phyloP scores from a whole-genome alignment of 2,888 invertebrate genomes.

The Hofmannophila pseudospretella region DNA sequence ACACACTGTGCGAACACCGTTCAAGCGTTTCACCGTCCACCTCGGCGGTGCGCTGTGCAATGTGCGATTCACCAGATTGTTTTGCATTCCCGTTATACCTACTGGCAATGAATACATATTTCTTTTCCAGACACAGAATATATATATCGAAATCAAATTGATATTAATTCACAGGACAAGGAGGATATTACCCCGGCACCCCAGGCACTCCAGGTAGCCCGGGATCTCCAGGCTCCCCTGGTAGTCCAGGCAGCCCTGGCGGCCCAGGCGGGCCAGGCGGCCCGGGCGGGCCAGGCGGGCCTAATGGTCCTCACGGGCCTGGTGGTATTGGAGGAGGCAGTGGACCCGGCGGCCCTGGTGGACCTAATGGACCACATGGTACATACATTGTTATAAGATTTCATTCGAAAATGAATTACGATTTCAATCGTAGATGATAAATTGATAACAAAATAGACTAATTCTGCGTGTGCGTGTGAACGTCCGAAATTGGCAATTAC shows the following conservation, averaged over 20 bases:
- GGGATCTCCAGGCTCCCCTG: constrained; percentile 30
- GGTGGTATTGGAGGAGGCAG: constrained; percentile 13
- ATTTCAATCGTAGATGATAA: too few species aligned
- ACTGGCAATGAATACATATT: not conserved
- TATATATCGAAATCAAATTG: not conserved
- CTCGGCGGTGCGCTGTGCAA: too few species aligned
- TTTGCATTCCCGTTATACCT: not conserved
- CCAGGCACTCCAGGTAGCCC: constrained; percentile 20
- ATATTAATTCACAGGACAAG: not conserved
- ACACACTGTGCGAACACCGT: too few species aligned
- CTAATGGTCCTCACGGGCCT: not conserved
- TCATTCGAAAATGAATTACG: too few species aligned
- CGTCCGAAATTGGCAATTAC: too few species aligned
- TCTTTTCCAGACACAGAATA: not conserved
- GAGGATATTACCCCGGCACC: constrained; percentile 17
- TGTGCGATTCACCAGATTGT: too few species aligned
- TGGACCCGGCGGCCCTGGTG: constrained; percentile 11
- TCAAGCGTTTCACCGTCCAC: too few species aligned
- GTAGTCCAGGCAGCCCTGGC: constrained; percentile 19
- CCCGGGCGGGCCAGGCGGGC: constrained; percentile 27
- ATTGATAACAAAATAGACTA: too few species aligned
- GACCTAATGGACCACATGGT: constrained; percentile 53
- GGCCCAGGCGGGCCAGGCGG: constrained; percentile 23
- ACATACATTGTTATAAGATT: too few species aligned
- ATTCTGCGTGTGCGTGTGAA: too few species aligned